Evolutionary conservation across 2,113 vertebrate genomes (phyloP), one percentile per base, ranked within the genome.

Genomic region (Crotalus helleri): DNA sequence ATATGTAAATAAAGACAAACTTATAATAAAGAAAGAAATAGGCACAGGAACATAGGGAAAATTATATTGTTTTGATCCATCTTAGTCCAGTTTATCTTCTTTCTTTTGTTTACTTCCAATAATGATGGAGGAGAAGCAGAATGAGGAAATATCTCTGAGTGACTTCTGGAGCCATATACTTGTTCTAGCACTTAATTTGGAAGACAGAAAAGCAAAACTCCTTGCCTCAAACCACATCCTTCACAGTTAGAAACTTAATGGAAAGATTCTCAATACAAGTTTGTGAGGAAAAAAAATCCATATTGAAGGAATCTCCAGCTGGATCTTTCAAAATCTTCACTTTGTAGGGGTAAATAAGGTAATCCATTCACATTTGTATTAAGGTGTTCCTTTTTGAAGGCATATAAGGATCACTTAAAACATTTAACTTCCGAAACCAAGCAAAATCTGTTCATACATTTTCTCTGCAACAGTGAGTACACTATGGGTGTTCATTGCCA

Each of bases 1-100:
- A 93, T 93, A 46, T 89, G 57, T 57, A 91, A 94, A 87, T 54
- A 92, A 93, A 92, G 94, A 88, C 3, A 55, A 85, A 74, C 91
- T 87, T 93, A 95, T 13, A 29, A 44, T 1, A 8, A 57, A 53
- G 57, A 21, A 81, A 88, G 49, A 86, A 90, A 86, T 26, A 19
- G 51, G 49, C 87, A 88, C 9, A 39, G 39, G 87, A 6, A 54
- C 13, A 33, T 9, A 29, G 39, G 17, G 87, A 88, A 53, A 13
- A 44, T 33, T 85, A 44, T 26, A 53, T 87, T 88, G 87, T 8
- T 19, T 88, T 17, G 49, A 13, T n/a, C 19, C 13, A 33, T 51
- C 87, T 81, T 44, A 81, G 17, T 39, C 19, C 7, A 81, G 17
- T 33, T 51, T 29, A 61, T 29, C 46, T 39, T 29, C 69, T 33